Percentiles rank a stretch among this genome's conserved stretches.
These are phyloP conservation scores for Potorous gilbertii DNA, from an alignment of 2,797 vertebrate species.

Conservation along the genomic window DNA sequence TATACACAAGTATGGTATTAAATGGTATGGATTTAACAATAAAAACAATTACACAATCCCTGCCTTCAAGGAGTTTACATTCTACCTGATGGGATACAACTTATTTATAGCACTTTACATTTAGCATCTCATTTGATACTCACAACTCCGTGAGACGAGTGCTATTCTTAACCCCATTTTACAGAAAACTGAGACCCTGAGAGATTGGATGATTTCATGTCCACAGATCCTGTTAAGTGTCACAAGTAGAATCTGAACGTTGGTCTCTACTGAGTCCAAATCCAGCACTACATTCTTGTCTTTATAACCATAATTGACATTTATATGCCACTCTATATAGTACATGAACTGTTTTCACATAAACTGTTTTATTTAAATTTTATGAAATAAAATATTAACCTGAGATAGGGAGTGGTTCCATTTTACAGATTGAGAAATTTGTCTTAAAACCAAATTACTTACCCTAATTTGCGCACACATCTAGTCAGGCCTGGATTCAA, in stretches of 20 bases:
- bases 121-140: neutral
- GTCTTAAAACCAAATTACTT: neutral
- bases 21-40: neutral
- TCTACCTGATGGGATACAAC: neutral
- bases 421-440: neutral
- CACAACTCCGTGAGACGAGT: neutral
- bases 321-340: neutral
- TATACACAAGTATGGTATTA: neutral
- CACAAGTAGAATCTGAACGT: neutral
- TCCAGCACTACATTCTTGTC: neutral
- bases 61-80: neutral
- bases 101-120: neutral
- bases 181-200: neutral
- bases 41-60: neutral
- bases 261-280: neutral
- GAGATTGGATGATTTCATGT: neutral
- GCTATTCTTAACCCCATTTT: neutral
- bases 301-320: neutral
- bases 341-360: neutral
- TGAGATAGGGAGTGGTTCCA: neutral
- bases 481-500: neutral
- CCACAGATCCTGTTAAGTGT: neutral
- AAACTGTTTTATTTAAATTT: neutral
- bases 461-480: neutral
- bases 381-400: neutral